Evolutionary conservation across 2,888 invertebrate species (phyloP), one percentile per base, ranked within the genome.

Genomic region (Cylloceria caligata): DNA sequence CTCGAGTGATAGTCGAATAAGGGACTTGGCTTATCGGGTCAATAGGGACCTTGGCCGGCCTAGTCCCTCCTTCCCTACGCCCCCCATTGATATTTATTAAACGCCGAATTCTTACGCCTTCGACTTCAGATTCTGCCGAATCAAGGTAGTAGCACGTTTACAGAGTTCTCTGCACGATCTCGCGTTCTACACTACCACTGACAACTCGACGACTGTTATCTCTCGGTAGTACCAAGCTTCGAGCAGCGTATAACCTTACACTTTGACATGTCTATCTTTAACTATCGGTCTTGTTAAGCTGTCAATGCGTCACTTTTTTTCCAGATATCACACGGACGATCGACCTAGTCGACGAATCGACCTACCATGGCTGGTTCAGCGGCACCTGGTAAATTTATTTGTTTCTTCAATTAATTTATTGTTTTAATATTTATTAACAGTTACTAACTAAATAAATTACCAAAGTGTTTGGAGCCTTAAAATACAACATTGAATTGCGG

Each of bases 291-390:
- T 34, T 16, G 24, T 45, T 27, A 27, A 64, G 39, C 21, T 30
- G 24, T 68, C 62, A 52, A 36, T 42, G 19, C 36, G 30, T 3
- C 60, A 19, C 39, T 21, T 27, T 16, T 79, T 16, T 71, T 77
- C 62, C 83, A 85, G 86, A 82, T 84, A 80, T 62, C 57, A 52
- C 57, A 47, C 47, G 74, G 82, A 84, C 81, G 85, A 47, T 83
- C 81, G 80, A 79, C 80, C 81, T 79, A 77, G 73, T 81, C 73
- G 77, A 80, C 73, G 80, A 75, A 85, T 79, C 80, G 68, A 79
- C 42, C 79, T 21, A 84, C 78, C 71, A 90, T 90, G 90, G 88
- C 87, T 78, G 87, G 88, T 83, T 87, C 89, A 27, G 86, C 86
- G 76, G 87, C 86, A 68, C 86, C 88, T 73, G 88, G 90, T 89